Base-by-base conservation (phyloP, 1,140 invertebrate genomes). In the Drosophila pseudoananassae region DNA sequence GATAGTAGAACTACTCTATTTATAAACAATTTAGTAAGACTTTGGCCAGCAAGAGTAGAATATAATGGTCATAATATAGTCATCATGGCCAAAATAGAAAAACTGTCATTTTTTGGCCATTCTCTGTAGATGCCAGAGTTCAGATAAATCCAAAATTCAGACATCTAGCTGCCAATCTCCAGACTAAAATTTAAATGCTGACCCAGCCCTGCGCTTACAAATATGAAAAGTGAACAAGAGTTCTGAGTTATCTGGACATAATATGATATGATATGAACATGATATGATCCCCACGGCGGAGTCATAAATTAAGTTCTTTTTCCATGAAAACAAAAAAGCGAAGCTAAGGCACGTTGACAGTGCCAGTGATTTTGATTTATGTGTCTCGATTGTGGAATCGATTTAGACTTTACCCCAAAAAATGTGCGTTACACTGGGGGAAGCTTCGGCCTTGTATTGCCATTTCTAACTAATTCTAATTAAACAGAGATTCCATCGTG, bases 211-310 rank as follows among this genome's bases (percentile, higher is more conserved):
- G 40, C 1, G 40, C 49, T 27, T 9, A n/a, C 14, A 45, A 61
- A 33, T 66, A 46, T 17, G 49, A 7, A 54, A n/a, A 58, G 54
- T 59, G 56, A 45, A 63, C 50, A 65, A 38, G 76, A 10, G 15
- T 54, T 33, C 17, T 27, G 25, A 56, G 49, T 46, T 64, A 60
- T 68, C 71, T 57, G 25, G 63, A 76, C 63, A 56, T 43, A 60
- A 60, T 66, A 59, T 71, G 76, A 83, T 78, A 83, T 75, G 76
- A 79, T 84, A 77, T 69, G 72, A 59, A 46, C 56, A 79, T 76
- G 65, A 84, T 76, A 84, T 76, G 81, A 83, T 85, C 58, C 66
- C 50, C 23, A 27, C n/a, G n/a, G 70, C 45, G 17, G 40, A 31
- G 71, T 63, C 74, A 59, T 83, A 72, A 69, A 82, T 81, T 82